These are phyloP conservation scores for Holothuria scabra DNA, from an alignment of 53 echinoderm and acorn worm species.

Conservation along the genomic window DNA sequence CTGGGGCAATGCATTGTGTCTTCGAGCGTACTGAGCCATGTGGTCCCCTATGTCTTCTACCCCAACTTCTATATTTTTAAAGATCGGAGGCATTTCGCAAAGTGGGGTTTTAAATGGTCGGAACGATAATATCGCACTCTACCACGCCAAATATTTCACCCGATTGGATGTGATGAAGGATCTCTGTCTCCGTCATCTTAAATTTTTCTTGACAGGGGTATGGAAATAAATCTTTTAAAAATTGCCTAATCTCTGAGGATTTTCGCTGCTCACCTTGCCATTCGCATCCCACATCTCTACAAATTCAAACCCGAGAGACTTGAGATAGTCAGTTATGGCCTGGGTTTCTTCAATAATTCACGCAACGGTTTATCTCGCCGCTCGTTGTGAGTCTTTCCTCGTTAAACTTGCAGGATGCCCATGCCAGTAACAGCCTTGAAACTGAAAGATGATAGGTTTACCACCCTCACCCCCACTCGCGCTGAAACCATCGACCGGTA, in stretches of 20 bases:
- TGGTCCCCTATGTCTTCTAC: no score
- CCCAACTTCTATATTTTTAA: no score
- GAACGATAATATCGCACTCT: conserved; percentile 44
- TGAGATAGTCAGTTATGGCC: neutral
- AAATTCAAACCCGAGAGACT: conserved; percentile 37
- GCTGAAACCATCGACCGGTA: no score
- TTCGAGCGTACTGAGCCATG: no score
- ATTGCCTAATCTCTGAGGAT: neutral
- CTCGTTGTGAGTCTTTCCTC: neutral
- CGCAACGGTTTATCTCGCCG: neutral
- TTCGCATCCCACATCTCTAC: conserved; percentile 19
- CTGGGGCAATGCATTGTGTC: no score
- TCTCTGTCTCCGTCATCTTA: neutral
- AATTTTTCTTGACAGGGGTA: conserved; percentile 25
- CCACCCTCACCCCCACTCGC: no score
- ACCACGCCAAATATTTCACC: conserved; percentile 48
- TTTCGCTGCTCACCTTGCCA: neutral
- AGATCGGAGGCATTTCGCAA: no score
- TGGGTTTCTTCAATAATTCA: neutral
- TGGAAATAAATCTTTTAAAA: conserved; percentile 10
- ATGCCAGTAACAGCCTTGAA: no score
- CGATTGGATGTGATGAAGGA: no score
- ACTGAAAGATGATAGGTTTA: no score
- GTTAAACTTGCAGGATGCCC: no score
- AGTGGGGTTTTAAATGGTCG: no score